Evolutionary conservation across 2,113 vertebrate species (phyloP).

Genomic region (Pimephales promelas): DNA sequence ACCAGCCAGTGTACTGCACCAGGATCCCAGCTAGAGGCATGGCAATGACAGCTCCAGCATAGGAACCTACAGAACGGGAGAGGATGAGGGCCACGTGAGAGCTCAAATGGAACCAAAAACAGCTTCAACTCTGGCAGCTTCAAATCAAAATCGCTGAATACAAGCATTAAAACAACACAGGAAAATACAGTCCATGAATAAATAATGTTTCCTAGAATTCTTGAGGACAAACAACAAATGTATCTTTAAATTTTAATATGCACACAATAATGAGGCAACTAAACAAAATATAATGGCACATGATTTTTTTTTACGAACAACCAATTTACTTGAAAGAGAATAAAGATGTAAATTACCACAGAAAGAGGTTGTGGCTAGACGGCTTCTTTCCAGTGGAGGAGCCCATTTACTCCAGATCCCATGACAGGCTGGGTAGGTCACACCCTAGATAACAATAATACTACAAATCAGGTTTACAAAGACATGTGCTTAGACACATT

Average conservation of each 20-base stretch:
- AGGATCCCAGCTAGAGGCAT: slow-evolving; percentile 97
- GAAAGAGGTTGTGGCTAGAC: slow-evolving; percentile 95
- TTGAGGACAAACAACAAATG: background rate
- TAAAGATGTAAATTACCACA: slow-evolving; percentile 81
- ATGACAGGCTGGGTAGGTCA: slow-evolving; percentile 97
- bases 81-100: background rate
- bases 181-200: background rate
- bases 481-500: background rate
- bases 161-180: background rate
- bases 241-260: background rate
- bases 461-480: slow-evolving; percentile 1
- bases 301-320: background rate
- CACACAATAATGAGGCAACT: background rate
- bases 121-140: background rate
- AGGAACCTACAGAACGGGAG: slow-evolving; percentile 82
- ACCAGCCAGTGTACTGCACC: slow-evolving; percentile 97
- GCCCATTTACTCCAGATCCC: slow-evolving; percentile 99
- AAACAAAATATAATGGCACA: background rate
- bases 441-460: slow-evolving; percentile 79
- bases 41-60: slow-evolving; percentile 95
- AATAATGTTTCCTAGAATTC: background rate
- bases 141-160: background rate
- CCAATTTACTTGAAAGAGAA: background rate
- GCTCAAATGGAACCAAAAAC: background rate
- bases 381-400: slow-evolving; percentile 94